Evolutionary conservation across 1,140 invertebrate species (phyloP).

Genomic region (Calliopsis andreniformis): DNA sequence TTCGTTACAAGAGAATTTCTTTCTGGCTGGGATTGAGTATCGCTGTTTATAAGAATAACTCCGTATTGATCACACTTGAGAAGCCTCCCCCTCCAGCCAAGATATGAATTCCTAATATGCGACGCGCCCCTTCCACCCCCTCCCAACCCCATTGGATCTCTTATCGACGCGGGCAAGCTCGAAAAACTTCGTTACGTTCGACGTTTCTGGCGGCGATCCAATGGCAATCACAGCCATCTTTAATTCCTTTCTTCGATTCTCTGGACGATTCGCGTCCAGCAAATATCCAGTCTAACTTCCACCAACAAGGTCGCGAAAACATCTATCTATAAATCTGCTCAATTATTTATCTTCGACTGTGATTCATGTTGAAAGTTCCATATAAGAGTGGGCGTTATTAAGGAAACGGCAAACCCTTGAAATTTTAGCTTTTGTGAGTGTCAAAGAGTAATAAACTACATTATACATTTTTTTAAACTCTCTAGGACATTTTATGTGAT

Average conservation of each 20-base stretch:
- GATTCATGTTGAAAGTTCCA: no score
- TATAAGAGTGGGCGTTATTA: no score
- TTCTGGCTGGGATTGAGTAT: slow-evolving; percentile 63
- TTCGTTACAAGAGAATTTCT: neutral
- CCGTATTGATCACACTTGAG: slow-evolving; percentile 75
- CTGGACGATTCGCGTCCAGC: slow-evolving; percentile 68
- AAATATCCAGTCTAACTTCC: slow-evolving; percentile 53
- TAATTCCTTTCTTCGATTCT: slow-evolving; percentile 75
- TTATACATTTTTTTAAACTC: no score
- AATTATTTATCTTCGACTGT: neutral
- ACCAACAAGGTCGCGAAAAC: slow-evolving; percentile 44
- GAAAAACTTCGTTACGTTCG: slow-evolving; percentile 70
- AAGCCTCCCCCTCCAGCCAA: slow-evolving; percentile 52
- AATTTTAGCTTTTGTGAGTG: no score
- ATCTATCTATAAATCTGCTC: slow-evolving; percentile 25
- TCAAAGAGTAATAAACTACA: no score
- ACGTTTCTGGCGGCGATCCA: slow-evolving; percentile 71
- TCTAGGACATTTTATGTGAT: no score
- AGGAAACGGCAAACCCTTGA: no score
- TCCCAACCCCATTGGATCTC: slow-evolving; percentile 29
- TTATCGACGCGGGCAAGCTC: slow-evolving; percentile 60
- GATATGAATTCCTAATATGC: slow-evolving; percentile 77
- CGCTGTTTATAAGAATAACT: slow-evolving; percentile 72
- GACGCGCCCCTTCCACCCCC: neutral
- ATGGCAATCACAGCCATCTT: slow-evolving; percentile 74